Evolutionary conservation across 1,140 invertebrate genomes (phyloP).

Genomic region (Vollenhovia emeryi): DNA sequence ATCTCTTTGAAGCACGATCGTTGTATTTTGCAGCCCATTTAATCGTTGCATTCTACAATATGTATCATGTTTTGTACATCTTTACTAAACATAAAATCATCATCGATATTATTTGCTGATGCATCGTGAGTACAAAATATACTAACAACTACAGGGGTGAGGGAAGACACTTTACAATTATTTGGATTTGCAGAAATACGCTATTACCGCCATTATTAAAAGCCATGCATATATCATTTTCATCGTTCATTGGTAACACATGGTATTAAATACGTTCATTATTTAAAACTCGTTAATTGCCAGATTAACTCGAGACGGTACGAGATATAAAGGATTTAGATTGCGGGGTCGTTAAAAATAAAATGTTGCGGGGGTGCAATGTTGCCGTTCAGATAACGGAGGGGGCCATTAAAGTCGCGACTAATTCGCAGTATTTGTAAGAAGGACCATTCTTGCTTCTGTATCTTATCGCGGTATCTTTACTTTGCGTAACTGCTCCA

Average conservation of each 20-base stretch:
- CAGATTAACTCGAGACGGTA: slow-evolving; percentile 5
- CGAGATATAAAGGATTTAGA: slow-evolving; percentile 42
- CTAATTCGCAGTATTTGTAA: slow-evolving; percentile 50
- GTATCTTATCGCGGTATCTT: slow-evolving; percentile 38
- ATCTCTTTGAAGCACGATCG: slow-evolving; percentile 27
- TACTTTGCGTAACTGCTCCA: slow-evolving; percentile 46
- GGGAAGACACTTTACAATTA: not conserved
- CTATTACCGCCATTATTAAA: not conserved
- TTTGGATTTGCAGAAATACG: not conserved
- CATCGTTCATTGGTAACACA: not conserved
- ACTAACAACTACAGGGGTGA: not conserved
- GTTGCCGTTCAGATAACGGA: slow-evolving; percentile 38
- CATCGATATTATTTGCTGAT: slow-evolving; percentile 24
- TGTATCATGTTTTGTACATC: not conserved
- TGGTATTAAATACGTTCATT: not conserved
- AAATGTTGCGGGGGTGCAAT: slow-evolving; percentile 14
- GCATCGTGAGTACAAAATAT: not conserved
- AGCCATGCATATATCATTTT: slow-evolving; percentile 1
- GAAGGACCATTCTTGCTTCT: not conserved
- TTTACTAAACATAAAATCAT: not conserved
- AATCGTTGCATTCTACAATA: not conserved
- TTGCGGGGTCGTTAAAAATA: slow-evolving; percentile 15
- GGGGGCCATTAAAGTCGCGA: slow-evolving; percentile 42
- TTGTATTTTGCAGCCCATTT: slow-evolving; percentile 24
- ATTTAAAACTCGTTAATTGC: slow-evolving; percentile 27